Evolutionary conservation across 1,140 invertebrate species (phyloP).

Genomic region (Stenopsyche tienmushanensis): DNA sequence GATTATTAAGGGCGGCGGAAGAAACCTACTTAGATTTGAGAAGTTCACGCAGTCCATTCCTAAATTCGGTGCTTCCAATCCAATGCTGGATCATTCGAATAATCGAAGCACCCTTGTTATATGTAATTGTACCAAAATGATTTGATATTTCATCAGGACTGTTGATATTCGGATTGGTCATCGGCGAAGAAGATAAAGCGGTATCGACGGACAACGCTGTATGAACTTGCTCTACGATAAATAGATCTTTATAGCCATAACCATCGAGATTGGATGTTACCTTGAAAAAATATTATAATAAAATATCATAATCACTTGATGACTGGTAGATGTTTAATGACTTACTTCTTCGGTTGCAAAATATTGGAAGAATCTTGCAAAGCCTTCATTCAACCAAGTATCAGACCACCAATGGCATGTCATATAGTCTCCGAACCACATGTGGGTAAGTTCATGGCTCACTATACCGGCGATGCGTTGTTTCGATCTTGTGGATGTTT

Average conservation of each 20-base stretch:
- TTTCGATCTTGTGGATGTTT: constrained; percentile 52
- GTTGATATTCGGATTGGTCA: constrained; percentile 47
- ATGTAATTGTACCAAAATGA: constrained; percentile 63
- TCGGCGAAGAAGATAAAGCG: constrained; percentile 42
- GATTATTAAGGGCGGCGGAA: neutral
- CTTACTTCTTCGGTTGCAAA: constrained; percentile 48
- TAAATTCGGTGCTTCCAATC: constrained; percentile 65
- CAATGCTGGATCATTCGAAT: constrained; percentile 77
- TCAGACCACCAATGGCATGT: no score
- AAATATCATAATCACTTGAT: no score
- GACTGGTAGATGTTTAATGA: neutral
- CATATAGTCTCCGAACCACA: constrained; percentile 71
- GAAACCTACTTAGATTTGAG: neutral
- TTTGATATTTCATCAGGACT: constrained; percentile 57
- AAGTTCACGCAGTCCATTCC: constrained; percentile 53
- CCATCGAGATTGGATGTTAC: no score
- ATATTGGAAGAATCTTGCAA: constrained; percentile 24
- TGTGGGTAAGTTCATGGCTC: constrained; percentile 65
- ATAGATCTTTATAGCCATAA: no score
- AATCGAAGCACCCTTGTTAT: constrained; percentile 66
- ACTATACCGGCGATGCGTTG: constrained; percentile 59
- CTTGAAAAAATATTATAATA: no score
- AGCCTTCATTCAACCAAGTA: no score
- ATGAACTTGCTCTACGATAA: constrained; percentile 49
- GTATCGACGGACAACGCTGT: constrained; percentile 48